Evolutionary conservation across 2,113 vertebrate genomes (phyloP), one percentile per base, ranked within the genome.

Genomic region (Struthio camelus): DNA sequence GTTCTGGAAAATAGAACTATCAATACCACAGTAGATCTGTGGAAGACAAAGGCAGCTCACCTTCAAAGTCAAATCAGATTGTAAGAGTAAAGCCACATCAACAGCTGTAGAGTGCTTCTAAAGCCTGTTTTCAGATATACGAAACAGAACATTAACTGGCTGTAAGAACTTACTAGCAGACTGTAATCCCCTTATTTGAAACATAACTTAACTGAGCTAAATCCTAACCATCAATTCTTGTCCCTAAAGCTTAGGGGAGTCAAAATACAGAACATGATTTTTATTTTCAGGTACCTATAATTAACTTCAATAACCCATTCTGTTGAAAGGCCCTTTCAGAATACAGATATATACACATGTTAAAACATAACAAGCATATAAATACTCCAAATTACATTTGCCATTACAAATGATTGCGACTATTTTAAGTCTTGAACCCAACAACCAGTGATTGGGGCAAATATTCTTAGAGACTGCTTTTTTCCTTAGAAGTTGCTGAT

Each of bases 21-120:
- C 40, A 58, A 53, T 23, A 70, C 0, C 0, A 53, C 0, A 73
- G 44, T 7, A 77, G 19, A 58, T 28, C 9, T 40, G 11, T 36
- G 15, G 48, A 80, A 80, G 85, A 27, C 62, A 85, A 69, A 65
- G 53, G 48, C 54, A 86, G 58, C 25, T 71, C 69, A 48, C 11
- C 34, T 20, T 65, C 48, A 16, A 51, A 54, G 25, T 28, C 48
- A 64, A 50, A 71, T 5, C 13, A 34, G 42, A 32, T 71, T 34
- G 10, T 20, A 48, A 42, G 22, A 51, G 18, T 16, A 46, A 80
- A 80, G 25, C 64, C 59, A 61, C 12, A 44, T 0, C 0, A 80
- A 50, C 36, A 83, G 67, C 77, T 50, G 32, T 5, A 13, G 10
- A 69, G 73, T 7, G 36, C 51, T 72, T 58, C 23, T 36, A 65